These are phyloP conservation scores for Cotesia vestalis DNA, from an alignment of 1,140 invertebrate genomes.

Conservation along the genomic window DNA sequence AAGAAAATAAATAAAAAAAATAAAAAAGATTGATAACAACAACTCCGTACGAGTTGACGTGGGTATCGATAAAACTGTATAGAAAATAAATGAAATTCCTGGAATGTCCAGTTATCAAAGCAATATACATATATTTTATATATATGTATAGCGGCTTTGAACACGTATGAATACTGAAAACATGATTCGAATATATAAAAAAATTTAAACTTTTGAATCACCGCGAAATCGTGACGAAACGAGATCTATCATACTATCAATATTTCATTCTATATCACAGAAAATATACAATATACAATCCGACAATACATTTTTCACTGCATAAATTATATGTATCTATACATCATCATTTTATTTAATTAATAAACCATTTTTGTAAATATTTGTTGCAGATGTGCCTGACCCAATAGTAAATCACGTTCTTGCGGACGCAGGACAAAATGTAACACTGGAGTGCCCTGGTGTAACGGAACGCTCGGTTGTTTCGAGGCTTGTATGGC, in stretches of 20 bases:
- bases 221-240: constrained; percentile 23
- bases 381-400: constrained; percentile 62
- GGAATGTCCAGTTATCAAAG: constrained; percentile 23
- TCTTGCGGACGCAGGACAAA: constrained; percentile 72
- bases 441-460: constrained; percentile 72
- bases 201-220: constrained; percentile 15
- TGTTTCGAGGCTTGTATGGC: constrained; percentile 73
- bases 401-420: constrained; percentile 68
- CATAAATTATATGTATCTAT: not conserved
- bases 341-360: not conserved
- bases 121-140: not conserved
- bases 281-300: no score
- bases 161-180: constrained; percentile 31
- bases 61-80: not conserved
- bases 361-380: not conserved
- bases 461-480: constrained; percentile 73
- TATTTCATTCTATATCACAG: constrained; percentile 5
- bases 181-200: constrained; percentile 21
- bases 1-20: no score
- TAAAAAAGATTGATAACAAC: no score
- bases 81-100: constrained; percentile 14
- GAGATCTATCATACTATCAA: constrained; percentile 23
- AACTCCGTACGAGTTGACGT: not conserved
- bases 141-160: not conserved
- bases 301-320: not conserved